Percentiles rank a stretch among this genome's conserved stretches.
phyloP scores from a whole-genome alignment of 2,113 vertebrate genomes.

The Gallinago media region DNA sequence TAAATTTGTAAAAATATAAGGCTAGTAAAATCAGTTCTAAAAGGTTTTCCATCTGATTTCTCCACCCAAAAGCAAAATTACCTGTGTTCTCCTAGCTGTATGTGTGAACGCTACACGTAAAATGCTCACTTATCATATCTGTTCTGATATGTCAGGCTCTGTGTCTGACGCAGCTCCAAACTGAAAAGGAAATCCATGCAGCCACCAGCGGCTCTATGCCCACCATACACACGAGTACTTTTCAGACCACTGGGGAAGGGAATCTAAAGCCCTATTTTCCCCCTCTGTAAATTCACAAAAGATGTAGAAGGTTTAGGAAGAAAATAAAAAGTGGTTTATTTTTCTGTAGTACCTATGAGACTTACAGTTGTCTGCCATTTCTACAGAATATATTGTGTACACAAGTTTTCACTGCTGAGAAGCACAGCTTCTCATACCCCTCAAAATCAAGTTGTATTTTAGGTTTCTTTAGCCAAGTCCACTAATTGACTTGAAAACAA shows the following conservation, averaged over 20 bases:
- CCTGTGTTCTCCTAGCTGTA: background rate
- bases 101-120: background rate
- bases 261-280: background rate
- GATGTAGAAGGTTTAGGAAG: background rate
- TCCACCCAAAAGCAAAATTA: background rate
- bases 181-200: background rate
- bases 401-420: background rate
- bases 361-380: background rate
- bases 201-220: background rate
- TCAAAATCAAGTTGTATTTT: background rate
- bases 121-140: background rate
- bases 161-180: background rate
- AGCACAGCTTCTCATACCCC: background rate
- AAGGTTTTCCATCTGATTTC: background rate
- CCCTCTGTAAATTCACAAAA: background rate
- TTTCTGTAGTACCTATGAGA: background rate
- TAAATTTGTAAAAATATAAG: background rate
- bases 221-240: background rate
- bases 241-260: background rate
- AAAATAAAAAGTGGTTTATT: background rate
- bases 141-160: background rate
- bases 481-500: conserved; percentile 22
- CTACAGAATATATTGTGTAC: background rate
- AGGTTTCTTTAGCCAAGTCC: background rate
- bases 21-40: background rate